These are phyloP conservation scores for Agriopis marginaria DNA, from an alignment of 2,888 invertebrate species.

Conservation along the genomic window DNA sequence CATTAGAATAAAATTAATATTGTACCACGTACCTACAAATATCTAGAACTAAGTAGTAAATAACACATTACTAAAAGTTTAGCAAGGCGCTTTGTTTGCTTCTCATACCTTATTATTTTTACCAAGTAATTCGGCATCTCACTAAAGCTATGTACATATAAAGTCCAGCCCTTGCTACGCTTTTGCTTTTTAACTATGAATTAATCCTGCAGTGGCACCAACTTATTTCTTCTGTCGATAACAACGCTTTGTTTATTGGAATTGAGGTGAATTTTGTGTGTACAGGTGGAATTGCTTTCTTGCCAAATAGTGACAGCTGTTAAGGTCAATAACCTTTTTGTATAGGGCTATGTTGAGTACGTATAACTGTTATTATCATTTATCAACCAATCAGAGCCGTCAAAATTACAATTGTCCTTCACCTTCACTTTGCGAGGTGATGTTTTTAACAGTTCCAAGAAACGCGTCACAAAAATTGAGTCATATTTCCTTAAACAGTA, in stretches of 20 bases:
- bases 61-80: conserved; percentile 26
- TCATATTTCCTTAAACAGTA: not conserved
- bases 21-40: not conserved
- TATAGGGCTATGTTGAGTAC: not conserved
- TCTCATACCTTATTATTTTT: conserved; percentile 5
- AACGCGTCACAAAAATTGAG: no score
- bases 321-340: conserved; percentile 1
- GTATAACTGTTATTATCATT: no score
- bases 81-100: conserved; percentile 47
- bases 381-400: no score
- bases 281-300: not conserved
- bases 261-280: no score
- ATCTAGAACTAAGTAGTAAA: conserved; percentile 1
- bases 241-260: not conserved
- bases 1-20: not conserved
- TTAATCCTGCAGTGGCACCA: not conserved
- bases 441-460: no score
- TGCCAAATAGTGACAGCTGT: not conserved
- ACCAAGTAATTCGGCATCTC: conserved; percentile 7
- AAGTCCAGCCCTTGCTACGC: conserved; percentile 52
- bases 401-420: no score
- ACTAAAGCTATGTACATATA: conserved; percentile 1
- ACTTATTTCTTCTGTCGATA: not conserved
- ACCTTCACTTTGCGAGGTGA: no score
- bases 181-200: conserved; percentile 45